Percentiles rank a stretch among this genome's conserved stretches.
Conservation (phyloP, 2,113 vertebrate genomes). For the Cyanoramphus novaezelandiae region DNA sequence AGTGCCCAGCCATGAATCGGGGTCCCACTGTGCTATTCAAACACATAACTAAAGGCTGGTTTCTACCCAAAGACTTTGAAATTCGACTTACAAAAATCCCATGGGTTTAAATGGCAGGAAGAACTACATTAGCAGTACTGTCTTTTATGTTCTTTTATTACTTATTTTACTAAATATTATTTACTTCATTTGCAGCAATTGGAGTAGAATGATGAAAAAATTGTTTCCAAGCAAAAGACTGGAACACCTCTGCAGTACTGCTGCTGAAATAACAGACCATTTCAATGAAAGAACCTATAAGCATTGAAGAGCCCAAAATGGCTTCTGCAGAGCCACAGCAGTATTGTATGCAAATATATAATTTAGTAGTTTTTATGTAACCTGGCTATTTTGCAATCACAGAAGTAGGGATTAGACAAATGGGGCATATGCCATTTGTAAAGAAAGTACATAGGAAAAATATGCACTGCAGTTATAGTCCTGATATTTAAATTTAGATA, state of each 20-base stretch:
- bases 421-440: constrained; percentile 7
- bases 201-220: constrained; percentile 8
- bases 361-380: constrained; percentile 56
- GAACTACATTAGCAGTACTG: background rate
- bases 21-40: constrained; percentile 56
- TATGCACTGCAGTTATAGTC: background rate
- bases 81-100: constrained; percentile 21
- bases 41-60: constrained; percentile 53
- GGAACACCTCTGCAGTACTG: constrained; percentile 11
- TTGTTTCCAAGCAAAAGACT: constrained; percentile 1
- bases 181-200: constrained; percentile 12
- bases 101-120: constrained; percentile 17
- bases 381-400: constrained; percentile 50
- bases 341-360: constrained; percentile 62
- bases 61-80: constrained; percentile 45
- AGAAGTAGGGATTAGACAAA: constrained; percentile 42
- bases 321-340: constrained; percentile 54
- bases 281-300: background rate
- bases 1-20: constrained; percentile 24
- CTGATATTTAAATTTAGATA: constrained; percentile 8
- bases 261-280: constrained; percentile 45
- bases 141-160: constrained; percentile 13
- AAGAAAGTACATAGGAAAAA: constrained; percentile 28
- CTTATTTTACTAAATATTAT: constrained; percentile 48
- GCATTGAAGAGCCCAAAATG: constrained; percentile 41